Conservation (phyloP, 2,888 invertebrate species). For the Cataglyphis altisquamis region DNA sequence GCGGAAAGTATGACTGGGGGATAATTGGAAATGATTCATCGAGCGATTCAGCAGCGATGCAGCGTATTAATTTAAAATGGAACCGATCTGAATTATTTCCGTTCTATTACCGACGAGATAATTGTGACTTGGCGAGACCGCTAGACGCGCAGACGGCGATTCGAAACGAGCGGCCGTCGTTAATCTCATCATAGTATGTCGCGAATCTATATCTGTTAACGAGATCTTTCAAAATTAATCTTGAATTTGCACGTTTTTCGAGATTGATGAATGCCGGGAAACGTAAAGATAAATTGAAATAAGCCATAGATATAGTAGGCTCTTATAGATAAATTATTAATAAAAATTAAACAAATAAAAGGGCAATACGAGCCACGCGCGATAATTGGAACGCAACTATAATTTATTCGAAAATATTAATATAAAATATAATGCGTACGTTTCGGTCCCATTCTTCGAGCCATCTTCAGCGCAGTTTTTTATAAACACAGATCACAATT, state of each 20-base stretch:
- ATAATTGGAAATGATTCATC: conserved; percentile 54
- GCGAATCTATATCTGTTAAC: not conserved
- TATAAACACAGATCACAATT: no score
- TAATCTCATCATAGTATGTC: conserved; percentile 42
- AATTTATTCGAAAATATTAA: no score
- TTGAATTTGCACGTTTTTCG: not conserved
- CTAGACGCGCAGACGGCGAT: conserved; percentile 28
- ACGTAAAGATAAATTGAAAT: not conserved
- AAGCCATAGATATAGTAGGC: no score
- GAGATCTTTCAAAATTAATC: conserved; percentile 16
- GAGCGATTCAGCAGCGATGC: conserved; percentile 24
- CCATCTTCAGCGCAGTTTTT: no score
- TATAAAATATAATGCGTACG: no score
- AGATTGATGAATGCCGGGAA: conserved; percentile 5
- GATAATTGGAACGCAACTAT: no score
- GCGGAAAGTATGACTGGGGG: conserved; percentile 12
- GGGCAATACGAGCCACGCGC: no score
- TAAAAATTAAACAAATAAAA: no score
- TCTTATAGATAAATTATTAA: no score
- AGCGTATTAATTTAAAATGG: conserved; percentile 54
- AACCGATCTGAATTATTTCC: conserved; percentile 67
- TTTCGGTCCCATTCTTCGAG: no score
- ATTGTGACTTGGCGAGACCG: conserved; percentile 28
- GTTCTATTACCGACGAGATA: conserved; percentile 61
- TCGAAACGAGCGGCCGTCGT: not conserved